phyloP scores from a whole-genome alignment of 2,888 invertebrate species.

The Rhamnusium bicolor region DNA sequence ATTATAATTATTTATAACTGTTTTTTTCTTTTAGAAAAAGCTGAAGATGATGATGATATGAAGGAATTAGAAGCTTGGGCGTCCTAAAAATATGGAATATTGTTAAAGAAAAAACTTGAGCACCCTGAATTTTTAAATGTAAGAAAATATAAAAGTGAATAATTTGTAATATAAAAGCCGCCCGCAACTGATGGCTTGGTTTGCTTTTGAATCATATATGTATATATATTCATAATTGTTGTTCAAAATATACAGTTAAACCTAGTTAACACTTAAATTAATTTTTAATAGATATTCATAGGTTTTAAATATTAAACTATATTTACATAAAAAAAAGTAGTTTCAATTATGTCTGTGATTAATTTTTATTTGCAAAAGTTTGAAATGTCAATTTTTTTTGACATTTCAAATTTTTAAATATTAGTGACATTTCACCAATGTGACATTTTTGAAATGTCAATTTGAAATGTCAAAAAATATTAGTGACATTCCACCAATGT shows the following conservation, averaged over 20 bases:
- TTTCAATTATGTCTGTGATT: not conserved
- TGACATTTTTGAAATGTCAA: too few species aligned
- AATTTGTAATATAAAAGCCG: conserved; percentile 23
- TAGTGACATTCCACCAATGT: too few species aligned
- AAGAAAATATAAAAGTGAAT: conserved; percentile 23
- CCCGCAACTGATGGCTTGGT: conserved; percentile 20
- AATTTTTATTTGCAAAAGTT: too few species aligned
- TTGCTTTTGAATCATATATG: conserved; percentile 35
- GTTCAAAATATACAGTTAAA: conserved; percentile 2
- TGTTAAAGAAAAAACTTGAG: conserved; percentile 15
- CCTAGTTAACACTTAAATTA: conserved; percentile 7
- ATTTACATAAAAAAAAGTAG: conserved; percentile 14
- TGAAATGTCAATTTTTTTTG: too few species aligned
- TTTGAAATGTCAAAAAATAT: too few species aligned
- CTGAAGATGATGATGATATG: conserved; percentile 82
- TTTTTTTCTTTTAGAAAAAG: conserved; percentile 72
- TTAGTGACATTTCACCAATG: too few species aligned
- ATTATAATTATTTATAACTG: not conserved
- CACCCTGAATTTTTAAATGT: conserved; percentile 13
- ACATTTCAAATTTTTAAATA: too few species aligned
- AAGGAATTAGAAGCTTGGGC: conserved; percentile 85
- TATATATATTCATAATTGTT: conserved; percentile 19
- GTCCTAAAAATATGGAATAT: conserved; percentile 71
- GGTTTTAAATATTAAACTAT: conserved; percentile 30
- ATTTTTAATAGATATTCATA: conserved; percentile 21